Percentiles rank a stretch among this genome's conserved stretches.
These are phyloP conservation scores for Periphyllus acericola DNA, from an alignment of 2,888 invertebrate species.

Conservation along the genomic window DNA sequence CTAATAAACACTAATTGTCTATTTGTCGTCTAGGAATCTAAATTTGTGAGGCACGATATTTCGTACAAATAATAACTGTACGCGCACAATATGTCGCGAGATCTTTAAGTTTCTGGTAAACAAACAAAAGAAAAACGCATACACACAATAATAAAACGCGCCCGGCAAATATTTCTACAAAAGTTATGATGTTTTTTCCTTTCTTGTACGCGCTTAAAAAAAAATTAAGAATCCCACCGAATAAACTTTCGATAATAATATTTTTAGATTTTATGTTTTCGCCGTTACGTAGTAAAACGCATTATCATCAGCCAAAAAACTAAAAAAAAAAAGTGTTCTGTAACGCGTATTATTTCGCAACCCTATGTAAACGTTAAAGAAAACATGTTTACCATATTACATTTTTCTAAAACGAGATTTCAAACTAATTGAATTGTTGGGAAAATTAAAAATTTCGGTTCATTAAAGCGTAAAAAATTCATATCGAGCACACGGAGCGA, in stretches of 20 bases:
- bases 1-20: constrained; percentile 31
- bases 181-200: background rate
- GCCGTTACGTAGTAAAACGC: background rate
- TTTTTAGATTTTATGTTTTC: constrained; percentile 27
- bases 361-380: background rate
- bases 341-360: constrained; percentile 21
- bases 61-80: constrained; percentile 5
- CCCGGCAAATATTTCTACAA: background rate
- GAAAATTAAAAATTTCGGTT: background rate
- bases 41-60: constrained; percentile 22
- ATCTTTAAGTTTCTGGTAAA: constrained; percentile 26
- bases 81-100: constrained; percentile 6
- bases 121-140: background rate
- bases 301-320: constrained; percentile 8
- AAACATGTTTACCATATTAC: background rate
- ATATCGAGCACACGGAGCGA: background rate
- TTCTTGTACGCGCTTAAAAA: background rate
- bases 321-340: background rate
- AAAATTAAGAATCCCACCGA: background rate
- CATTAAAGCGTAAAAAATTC: background rate
- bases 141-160: background rate
- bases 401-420: background rate
- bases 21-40: constrained; percentile 30
- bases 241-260: constrained; percentile 2
- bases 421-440: background rate